A percentile compares a stretch with the other conserved stretches of the same genome.
phyloP scores from a whole-genome alignment of 2,888 invertebrate species.

The Drosophila longiperda region DNA sequence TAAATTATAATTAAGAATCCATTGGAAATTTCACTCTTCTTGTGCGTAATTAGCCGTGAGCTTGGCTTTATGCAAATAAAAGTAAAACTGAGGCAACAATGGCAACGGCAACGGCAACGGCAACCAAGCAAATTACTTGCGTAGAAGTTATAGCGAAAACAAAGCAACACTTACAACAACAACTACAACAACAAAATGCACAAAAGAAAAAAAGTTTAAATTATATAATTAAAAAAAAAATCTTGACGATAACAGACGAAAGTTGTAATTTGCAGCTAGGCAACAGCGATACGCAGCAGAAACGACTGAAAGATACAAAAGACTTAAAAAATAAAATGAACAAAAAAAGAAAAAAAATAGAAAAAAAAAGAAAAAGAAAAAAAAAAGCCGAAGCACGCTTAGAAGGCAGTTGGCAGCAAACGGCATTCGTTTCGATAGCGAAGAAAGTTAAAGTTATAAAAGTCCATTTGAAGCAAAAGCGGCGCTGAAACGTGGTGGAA shows the following conservation, averaged over 20 bases:
- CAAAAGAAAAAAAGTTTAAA: constrained; percentile 67
- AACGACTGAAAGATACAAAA: constrained; percentile 40
- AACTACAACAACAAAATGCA: constrained; percentile 13
- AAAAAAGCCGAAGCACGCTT: constrained; percentile 48
- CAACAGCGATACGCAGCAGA: constrained; percentile 37
- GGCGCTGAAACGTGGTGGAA: constrained; percentile 63
- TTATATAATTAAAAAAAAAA: constrained; percentile 82
- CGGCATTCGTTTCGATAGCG: constrained; percentile 52
- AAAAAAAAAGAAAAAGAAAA: constrained; percentile 28
- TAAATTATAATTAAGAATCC: constrained; percentile 78
- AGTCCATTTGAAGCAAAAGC: constrained; percentile 48
- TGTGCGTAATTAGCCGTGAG: constrained; percentile 70
- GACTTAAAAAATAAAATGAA: constrained; percentile 31
- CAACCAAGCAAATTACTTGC: constrained; percentile 49
- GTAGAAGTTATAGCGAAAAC: constrained; percentile 64
- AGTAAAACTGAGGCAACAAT: constrained; percentile 70
- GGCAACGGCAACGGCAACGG: constrained; percentile 10
- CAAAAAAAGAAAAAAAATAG: constrained; percentile 33
- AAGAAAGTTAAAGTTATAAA: constrained; percentile 81
- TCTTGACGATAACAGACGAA: constrained; percentile 81
- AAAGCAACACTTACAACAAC: constrained; percentile 42
- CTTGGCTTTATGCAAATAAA: constrained; percentile 70
- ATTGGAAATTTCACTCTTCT: constrained; percentile 70
- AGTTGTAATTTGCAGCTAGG: constrained; percentile 74
- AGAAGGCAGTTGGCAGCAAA: constrained; percentile 60